Evolutionary conservation across 2,113 vertebrate genomes (phyloP).

Genomic region (Struthidea cinerea): DNA sequence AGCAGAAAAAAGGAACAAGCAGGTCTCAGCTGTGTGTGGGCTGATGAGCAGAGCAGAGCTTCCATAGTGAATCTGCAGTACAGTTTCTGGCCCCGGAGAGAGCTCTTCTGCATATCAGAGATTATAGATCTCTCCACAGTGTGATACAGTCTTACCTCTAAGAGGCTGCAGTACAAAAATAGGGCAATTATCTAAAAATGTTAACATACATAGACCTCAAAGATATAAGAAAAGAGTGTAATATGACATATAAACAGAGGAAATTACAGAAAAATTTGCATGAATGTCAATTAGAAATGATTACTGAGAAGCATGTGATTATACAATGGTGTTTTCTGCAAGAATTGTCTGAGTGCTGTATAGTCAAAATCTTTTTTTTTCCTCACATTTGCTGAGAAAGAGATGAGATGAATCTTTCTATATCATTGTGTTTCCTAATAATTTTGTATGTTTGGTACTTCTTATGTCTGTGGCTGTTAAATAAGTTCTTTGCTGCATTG

Average conservation of each 20-base stretch:
- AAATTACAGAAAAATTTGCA: not conserved
- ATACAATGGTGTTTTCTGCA: not conserved
- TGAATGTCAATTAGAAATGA: conserved; percentile 4
- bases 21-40: not conserved
- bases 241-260: not conserved
- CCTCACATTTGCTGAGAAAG: not conserved
- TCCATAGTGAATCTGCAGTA: not conserved
- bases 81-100: not conserved
- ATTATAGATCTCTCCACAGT: not conserved
- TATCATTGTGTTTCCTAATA: not conserved
- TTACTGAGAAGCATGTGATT: not conserved
- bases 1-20: not conserved
- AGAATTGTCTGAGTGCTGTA: not conserved
- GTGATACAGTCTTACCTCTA: not conserved
- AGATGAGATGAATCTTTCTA: not conserved
- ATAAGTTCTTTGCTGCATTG: not conserved
- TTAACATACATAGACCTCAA: not conserved
- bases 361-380: not conserved
- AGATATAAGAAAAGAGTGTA: not conserved
- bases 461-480: not conserved
- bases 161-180: not conserved
- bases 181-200: not conserved
- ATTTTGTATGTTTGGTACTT: not conserved
- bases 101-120: not conserved
- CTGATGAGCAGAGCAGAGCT: not conserved